Percentiles rank a stretch among this genome's conserved stretches.
These are phyloP conservation scores for Lasioglossum baleicum DNA, from an alignment of 1,140 invertebrate species.

Conservation along the genomic window DNA sequence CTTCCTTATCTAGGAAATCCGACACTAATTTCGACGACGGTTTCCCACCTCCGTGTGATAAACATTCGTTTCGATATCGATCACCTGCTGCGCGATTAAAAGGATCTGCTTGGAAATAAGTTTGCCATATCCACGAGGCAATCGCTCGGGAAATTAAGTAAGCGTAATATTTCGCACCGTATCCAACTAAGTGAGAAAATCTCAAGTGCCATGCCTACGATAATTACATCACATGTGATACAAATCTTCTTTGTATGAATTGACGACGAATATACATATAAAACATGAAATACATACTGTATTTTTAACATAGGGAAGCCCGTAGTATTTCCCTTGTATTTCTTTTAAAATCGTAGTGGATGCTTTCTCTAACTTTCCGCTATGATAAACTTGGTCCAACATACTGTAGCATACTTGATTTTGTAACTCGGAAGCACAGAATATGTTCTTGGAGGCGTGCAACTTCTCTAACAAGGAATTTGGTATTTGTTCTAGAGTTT, in stretches of 20 bases:
- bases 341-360: conserved; percentile 91
- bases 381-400: conserved; percentile 94
- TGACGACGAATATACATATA: too few species aligned
- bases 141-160: conserved; percentile 97
- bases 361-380: conserved; percentile 78
- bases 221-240: conserved; percentile 2
- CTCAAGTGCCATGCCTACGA: conserved; percentile 95
- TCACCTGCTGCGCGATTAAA: conserved; percentile 89
- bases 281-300: conserved; percentile 83
- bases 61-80: conserved; percentile 87
- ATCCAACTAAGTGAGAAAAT: conserved; percentile 97
- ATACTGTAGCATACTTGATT: conserved; percentile 87
- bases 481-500: conserved; percentile 92
- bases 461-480: conserved; percentile 88
- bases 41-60: conserved; percentile 94
- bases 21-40: conserved; percentile 87
- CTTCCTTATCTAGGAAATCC: conserved; percentile 86
- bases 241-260: conserved; percentile 9
- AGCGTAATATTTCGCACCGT: conserved; percentile 99
- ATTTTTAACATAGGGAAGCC: conserved; percentile 91
- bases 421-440: conserved; percentile 94
- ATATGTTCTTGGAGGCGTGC: conserved; percentile 91
- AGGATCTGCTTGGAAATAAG: conserved; percentile 91
- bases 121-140: conserved; percentile 96
- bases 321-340: conserved; percentile 92